Conservation (phyloP, 2,113 vertebrate species). For the Menidia beryllina region DNA sequence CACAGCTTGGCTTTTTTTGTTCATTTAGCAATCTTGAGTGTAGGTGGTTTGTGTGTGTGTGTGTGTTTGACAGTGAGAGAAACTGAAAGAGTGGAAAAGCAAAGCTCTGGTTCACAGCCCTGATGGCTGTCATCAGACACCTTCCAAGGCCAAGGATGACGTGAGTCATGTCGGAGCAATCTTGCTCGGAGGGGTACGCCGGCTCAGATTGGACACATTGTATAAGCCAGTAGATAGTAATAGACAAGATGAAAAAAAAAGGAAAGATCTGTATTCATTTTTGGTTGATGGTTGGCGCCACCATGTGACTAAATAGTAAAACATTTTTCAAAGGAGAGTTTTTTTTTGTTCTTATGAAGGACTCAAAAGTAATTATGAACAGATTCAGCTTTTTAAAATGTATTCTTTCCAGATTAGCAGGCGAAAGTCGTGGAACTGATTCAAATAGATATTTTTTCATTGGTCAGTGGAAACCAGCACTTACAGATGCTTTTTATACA, state of each 20-base stretch:
- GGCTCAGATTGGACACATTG: slow-evolving; percentile 35
- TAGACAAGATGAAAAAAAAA: slow-evolving; percentile 24
- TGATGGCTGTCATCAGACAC: slow-evolving; percentile 62
- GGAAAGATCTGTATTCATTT: slow-evolving; percentile 22
- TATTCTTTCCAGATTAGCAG: no score
- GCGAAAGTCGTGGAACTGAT: no score
- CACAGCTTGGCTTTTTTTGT: slow-evolving; percentile 57
- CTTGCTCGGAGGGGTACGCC: slow-evolving; percentile 46
- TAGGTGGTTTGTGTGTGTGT: slow-evolving; percentile 49
- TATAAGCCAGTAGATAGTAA: slow-evolving; percentile 35
- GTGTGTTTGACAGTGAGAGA: slow-evolving; percentile 1
- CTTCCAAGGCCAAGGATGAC: slow-evolving; percentile 70
- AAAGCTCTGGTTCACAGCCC: slow-evolving; percentile 66
- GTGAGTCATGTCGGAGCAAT: slow-evolving; percentile 70
- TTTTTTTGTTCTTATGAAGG: no score
- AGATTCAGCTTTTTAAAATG: no score
- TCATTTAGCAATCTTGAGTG: slow-evolving; percentile 64
- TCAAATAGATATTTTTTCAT: no score
- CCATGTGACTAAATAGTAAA: slow-evolving; percentile 61
- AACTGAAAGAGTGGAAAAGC: slow-evolving; percentile 36
- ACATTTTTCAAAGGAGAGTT: background rate
- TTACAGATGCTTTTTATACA: no score
- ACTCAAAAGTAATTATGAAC: no score
- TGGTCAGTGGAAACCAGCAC: no score
- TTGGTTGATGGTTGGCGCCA: slow-evolving; percentile 64